phyloP scores from a whole-genome alignment of 1,140 invertebrate species.

The Bacillus rossius region DNA sequence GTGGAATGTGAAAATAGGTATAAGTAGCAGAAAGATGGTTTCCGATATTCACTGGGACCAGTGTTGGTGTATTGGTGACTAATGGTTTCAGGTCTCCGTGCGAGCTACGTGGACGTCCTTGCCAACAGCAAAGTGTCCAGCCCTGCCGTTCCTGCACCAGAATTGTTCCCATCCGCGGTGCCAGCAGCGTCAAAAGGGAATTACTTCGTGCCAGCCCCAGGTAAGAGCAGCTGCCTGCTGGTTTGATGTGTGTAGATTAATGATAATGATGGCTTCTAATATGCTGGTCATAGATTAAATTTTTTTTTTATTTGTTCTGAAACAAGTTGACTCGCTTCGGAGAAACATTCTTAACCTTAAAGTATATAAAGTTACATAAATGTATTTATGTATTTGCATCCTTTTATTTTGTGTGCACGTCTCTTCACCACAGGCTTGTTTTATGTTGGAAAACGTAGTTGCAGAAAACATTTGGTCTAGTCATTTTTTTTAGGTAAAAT shows the following conservation, averaged over 20 bases:
- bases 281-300: no score
- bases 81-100: constrained; percentile 59
- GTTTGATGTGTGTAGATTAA: not conserved
- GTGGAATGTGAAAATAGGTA: not conserved
- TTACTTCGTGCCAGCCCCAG: constrained; percentile 49
- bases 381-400: no score
- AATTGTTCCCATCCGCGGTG: constrained; percentile 29
- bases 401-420: no score
- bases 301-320: no score
- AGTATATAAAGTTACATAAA: no score
- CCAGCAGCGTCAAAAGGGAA: constrained; percentile 45
- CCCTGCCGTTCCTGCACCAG: constrained; percentile 33
- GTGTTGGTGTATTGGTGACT: constrained; percentile 18
- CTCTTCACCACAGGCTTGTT: no score
- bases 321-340: no score
- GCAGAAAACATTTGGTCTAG: no score
- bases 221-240: constrained; percentile 23
- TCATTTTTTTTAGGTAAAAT: no score
- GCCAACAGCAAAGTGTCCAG: constrained; percentile 45
- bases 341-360: no score
- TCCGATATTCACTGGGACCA: not conserved
- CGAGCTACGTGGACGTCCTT: constrained; percentile 82
- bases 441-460: no score
- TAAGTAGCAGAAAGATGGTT: constrained; percentile 8
- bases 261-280: no score